These are phyloP conservation scores for Tanaodytes sp. DNA, from an alignment of 2,888 invertebrate species.

Conservation along the genomic window DNA sequence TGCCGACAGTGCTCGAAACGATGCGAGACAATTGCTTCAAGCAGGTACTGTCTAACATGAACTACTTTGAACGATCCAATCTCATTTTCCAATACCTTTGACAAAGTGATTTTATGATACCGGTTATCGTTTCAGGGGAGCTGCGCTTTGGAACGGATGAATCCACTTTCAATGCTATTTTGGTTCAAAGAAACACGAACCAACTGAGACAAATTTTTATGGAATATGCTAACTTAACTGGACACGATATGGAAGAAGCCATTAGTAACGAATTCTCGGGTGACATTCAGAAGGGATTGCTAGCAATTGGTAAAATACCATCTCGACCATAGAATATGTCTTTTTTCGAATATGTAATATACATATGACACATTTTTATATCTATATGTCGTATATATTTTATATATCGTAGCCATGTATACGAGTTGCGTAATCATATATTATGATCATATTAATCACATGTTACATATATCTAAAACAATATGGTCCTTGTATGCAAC, in stretches of 20 bases:
- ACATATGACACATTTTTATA: background rate
- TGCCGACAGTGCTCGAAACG: conserved; percentile 81
- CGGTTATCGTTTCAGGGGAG: conserved; percentile 31
- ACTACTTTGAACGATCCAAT: too few species aligned
- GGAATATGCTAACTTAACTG: conserved; percentile 87
- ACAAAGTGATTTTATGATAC: too few species aligned
- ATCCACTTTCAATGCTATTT: conserved; percentile 88
- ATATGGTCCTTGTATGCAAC: too few species aligned
- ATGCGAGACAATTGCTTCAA: conserved; percentile 85
- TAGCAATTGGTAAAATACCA: conserved; percentile 86
- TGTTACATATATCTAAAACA: too few species aligned
- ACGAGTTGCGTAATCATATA: too few species aligned
- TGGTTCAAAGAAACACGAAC: conserved; percentile 90
- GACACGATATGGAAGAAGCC: conserved; percentile 87
- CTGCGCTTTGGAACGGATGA: conserved; percentile 84
- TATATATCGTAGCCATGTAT: too few species aligned
- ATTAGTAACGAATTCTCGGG: conserved; percentile 93
- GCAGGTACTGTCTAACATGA: conserved; percentile 84
- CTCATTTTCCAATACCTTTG: too few species aligned
- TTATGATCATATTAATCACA: too few species aligned
- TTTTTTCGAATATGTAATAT: background rate
- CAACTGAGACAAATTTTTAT: conserved; percentile 89
- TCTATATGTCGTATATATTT: too few species aligned
- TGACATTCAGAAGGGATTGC: conserved; percentile 86
- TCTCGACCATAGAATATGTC: background rate